Conservation (phyloP, 2,797 vertebrate species). For the Taeniopygia guttata region DNA sequence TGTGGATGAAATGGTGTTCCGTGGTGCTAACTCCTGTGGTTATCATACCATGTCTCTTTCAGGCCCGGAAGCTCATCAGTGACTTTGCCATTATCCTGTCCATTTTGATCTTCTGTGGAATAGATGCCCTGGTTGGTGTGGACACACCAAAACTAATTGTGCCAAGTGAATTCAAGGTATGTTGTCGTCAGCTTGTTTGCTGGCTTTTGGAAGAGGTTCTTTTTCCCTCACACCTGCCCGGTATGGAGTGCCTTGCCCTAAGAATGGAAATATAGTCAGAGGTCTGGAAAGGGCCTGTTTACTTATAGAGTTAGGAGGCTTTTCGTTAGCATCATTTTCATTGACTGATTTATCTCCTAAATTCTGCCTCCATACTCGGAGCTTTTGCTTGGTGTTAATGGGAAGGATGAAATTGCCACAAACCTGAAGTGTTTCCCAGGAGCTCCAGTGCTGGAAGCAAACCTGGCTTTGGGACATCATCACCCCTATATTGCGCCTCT, state of each 20-base stretch:
- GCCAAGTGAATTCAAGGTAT: slow-evolving; percentile 96
- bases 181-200: background rate
- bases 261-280: background rate
- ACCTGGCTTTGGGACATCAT: background rate
- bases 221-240: background rate
- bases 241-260: background rate
- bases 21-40: background rate
- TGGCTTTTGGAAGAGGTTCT: background rate
- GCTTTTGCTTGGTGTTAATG: background rate
- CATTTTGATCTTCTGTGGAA: slow-evolving; percentile 93
- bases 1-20: rapidly evolving
- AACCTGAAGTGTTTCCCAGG: background rate
- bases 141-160: slow-evolving; percentile 96
- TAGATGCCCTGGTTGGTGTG: slow-evolving; percentile 92
- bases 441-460: background rate
- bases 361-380: background rate
- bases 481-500: rapidly evolving
- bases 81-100: slow-evolving; percentile 97
- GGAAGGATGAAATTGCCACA: background rate
- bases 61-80: slow-evolving; percentile 97
- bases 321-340: background rate
- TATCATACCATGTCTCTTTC: background rate
- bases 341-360: background rate
- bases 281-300: background rate
- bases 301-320: background rate